These are phyloP conservation scores for Meghimatium bilineatum DNA, from an alignment of 2,888 invertebrate species.

Conservation along the genomic window DNA sequence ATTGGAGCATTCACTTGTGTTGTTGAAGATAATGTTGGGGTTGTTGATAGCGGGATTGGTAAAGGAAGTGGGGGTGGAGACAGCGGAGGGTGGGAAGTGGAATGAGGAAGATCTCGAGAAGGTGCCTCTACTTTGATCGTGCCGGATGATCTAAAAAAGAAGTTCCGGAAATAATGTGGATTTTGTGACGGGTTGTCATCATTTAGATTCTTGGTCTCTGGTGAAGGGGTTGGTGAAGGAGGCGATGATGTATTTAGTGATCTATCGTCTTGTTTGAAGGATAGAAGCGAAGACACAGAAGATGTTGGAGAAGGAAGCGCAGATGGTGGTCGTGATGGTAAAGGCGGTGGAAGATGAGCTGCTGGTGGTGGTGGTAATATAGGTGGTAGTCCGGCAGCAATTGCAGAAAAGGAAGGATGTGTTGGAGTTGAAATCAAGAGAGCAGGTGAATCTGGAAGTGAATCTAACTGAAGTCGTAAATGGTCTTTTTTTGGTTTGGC, in stretches of 20 bases:
- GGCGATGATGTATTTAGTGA: background rate
- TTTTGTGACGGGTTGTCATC: background rate
- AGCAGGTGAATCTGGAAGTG: background rate
- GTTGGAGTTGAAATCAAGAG: background rate
- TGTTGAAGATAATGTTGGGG: background rate
- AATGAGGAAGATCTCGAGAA: background rate
- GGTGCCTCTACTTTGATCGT: conserved; percentile 37
- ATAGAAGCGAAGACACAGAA: conserved; percentile 5
- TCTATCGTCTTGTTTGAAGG: conserved; percentile 12
- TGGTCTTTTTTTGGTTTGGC: background rate
- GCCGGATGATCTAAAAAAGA: conserved; percentile 30
- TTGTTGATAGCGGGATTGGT: background rate
- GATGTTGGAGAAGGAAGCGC: conserved; percentile 2
- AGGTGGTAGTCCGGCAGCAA: conserved; percentile 8
- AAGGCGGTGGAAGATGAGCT: conserved; percentile 24
- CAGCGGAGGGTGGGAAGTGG: background rate
- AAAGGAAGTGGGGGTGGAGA: conserved; percentile 18
- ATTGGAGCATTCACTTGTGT: background rate
- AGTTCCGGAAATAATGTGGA: background rate
- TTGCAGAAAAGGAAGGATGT: background rate
- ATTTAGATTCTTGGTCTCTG: background rate
- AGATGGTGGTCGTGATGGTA: conserved; percentile 32
- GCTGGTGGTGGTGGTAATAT: conserved; percentile 28
- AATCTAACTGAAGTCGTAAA: background rate
- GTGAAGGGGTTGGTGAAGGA: background rate